These are phyloP conservation scores for Chelmon rostratus DNA, from an alignment of 2,797 vertebrate genomes.

Conservation along the genomic window DNA sequence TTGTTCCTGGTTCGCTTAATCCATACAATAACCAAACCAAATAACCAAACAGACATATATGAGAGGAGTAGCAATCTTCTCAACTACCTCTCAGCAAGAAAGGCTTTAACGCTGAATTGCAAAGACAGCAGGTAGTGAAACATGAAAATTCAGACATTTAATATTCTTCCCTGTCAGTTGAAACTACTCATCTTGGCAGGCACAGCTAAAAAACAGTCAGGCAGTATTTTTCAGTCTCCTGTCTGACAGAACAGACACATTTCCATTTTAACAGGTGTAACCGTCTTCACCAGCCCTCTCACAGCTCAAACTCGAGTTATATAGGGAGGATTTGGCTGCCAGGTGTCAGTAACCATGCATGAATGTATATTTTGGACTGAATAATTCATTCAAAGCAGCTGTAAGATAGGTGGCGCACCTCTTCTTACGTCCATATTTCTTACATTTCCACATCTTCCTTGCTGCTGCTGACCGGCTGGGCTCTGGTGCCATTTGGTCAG, in stretches of 20 bases:
- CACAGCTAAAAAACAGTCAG: neutral
- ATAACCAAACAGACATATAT: neutral
- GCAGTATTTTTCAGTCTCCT: neutral
- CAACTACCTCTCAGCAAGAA: neutral
- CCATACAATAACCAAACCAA: neutral
- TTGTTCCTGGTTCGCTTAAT: too few species aligned
- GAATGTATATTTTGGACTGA: neutral
- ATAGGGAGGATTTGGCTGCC: neutral
- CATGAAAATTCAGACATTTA: neutral
- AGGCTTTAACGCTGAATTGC: neutral
- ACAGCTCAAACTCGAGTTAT: neutral
- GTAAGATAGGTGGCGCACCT: conserved; percentile 29
- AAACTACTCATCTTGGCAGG: neutral
- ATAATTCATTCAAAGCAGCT: conserved; percentile 13
- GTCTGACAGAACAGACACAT: neutral
- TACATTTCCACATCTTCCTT: conserved; percentile 32
- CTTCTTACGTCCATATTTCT: conserved; percentile 28
- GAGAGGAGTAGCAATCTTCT: neutral
- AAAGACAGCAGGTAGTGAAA: neutral
- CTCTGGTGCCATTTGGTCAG: conserved; percentile 12
- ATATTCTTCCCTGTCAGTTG: neutral
- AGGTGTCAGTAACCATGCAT: neutral
- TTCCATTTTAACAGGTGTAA: conserved; percentile 1
- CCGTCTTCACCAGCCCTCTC: neutral
- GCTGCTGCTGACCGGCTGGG: neutral